These are phyloP conservation scores for Dreissena polymorpha DNA, from an alignment of 1,140 invertebrate genomes.

Conservation along the genomic window DNA sequence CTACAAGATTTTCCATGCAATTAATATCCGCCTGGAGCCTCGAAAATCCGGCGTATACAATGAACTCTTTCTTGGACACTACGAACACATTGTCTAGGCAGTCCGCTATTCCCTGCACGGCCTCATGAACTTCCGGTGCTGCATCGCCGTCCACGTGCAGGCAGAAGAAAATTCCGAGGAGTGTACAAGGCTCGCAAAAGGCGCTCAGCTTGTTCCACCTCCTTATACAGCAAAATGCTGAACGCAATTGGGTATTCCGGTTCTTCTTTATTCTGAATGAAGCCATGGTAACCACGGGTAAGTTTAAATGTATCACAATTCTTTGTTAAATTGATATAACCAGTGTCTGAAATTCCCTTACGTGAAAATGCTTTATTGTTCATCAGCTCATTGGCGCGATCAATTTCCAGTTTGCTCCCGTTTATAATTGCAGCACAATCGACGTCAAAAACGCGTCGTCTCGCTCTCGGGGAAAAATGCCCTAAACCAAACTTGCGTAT, in stretches of 20 bases:
- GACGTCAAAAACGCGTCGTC: conserved; percentile 20
- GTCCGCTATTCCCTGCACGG: conserved; percentile 59
- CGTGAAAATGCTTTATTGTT: not conserved
- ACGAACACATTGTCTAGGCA: conserved; percentile 75
- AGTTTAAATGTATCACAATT: conserved; percentile 43
- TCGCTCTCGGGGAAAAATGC: not conserved
- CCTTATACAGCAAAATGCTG: conserved; percentile 73
- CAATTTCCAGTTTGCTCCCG: conserved; percentile 15
- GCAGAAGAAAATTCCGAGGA: conserved; percentile 76
- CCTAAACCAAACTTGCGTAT: not conserved
- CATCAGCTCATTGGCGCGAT: conserved; percentile 26
- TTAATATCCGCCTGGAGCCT: conserved; percentile 68
- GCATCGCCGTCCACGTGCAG: conserved; percentile 74
- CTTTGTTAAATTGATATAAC: conserved; percentile 38
- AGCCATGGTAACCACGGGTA: not conserved
- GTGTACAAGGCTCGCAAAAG: conserved; percentile 73
- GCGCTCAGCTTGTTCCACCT: conserved; percentile 73
- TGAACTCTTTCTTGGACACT: conserved; percentile 54
- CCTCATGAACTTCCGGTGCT: conserved; percentile 56
- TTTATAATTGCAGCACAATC: conserved; percentile 38
- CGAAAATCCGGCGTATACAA: conserved; percentile 62
- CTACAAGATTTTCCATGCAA: conserved; percentile 65
- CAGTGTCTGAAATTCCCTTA: conserved; percentile 17
- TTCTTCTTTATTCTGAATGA: conserved; percentile 24
- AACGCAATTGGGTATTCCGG: conserved; percentile 48